Percentiles rank a stretch among this genome's conserved stretches.
phyloP scores from a whole-genome alignment of 2,113 vertebrate genomes.

The Anhinga anhinga region DNA sequence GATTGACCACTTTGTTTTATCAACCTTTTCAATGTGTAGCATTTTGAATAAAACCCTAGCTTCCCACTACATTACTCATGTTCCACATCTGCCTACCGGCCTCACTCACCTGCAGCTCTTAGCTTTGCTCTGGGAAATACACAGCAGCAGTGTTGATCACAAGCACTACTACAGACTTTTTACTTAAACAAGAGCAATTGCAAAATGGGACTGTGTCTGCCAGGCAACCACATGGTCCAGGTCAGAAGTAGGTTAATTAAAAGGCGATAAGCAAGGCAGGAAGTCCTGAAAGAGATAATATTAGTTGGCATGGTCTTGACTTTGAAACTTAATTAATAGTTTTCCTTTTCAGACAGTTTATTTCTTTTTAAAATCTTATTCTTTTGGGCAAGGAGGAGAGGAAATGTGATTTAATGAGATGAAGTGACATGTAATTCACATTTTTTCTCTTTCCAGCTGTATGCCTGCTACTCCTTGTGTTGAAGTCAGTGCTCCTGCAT shows the following conservation, averaged over 20 bases:
- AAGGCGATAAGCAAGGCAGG: conserved; percentile 24
- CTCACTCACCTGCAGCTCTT: not conserved
- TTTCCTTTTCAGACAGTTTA: not conserved
- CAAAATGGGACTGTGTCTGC: not conserved
- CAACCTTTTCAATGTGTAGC: not conserved
- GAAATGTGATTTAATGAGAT: conserved; percentile 37
- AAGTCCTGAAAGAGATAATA: conserved; percentile 37
- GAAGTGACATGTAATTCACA: not conserved
- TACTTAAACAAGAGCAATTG: conserved; percentile 15
- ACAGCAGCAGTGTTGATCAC: not conserved
- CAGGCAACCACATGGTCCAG: not conserved
- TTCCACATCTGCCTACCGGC: not conserved
- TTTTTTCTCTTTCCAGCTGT: not conserved
- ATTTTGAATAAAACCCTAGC: not conserved
- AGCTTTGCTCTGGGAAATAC: not conserved
- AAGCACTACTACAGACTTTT: not conserved
- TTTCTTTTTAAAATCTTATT: conserved; percentile 14
- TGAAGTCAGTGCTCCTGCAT: not conserved
- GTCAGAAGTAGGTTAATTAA: conserved; percentile 60
- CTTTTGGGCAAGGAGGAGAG: not conserved
- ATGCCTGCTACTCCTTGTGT: not conserved
- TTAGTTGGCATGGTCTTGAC: conserved; percentile 32
- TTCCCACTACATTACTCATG: not conserved
- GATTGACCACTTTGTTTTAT: not conserved
- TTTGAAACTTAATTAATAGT: conserved; percentile 28